Evolutionary conservation across 2,113 vertebrate species (phyloP), one percentile per base, ranked within the genome.

Genomic region (Bufo gargarizans): DNA sequence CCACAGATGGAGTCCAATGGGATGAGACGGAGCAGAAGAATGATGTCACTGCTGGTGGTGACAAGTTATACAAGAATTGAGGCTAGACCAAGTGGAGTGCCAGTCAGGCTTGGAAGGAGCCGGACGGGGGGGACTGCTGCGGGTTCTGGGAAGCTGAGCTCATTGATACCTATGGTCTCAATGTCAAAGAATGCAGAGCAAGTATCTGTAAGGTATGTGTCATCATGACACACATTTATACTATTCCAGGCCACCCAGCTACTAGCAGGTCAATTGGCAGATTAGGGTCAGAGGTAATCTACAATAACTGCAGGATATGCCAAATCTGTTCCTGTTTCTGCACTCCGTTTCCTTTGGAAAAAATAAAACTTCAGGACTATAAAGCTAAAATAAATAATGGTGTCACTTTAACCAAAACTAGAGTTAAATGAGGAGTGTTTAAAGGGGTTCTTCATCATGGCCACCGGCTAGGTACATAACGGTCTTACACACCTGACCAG

Each of bases 1-100:
- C 90, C 90, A 86, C 88, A 93, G 91, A 88, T 88, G 59, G 91
- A 91, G 89, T 88, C 91, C 86, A 90, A 92, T 77, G 0, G 74
- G 0, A n/a, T 88, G 90, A 76, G 77, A 90, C 78, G 90, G 90
- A 86, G 79, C 3, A 2, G 85, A 80, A 91, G 89, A 0, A 0
- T 78, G 91, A 90, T 90, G 89, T 91, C 90, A 90, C 86, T 43
- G 56, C 0, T 78, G 58, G 14, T 4, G 2, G 89, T 84, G 90
- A 90, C 91, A 90, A 87, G 61, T 59, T 77, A 14, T 76, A 87
- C 88, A 89, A 47, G 77, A 22, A 2, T 6, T 89, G 86, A 83
- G 69, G 71, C 58, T 65, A 81, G 83, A 56, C 85, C 82, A 90
- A 82, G 77, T 90, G 87, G 86, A 84, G n/a, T 50, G 63, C 82